phyloP scores from a whole-genome alignment of 2,888 invertebrate genomes.

The Aproaerema taeniolella region DNA sequence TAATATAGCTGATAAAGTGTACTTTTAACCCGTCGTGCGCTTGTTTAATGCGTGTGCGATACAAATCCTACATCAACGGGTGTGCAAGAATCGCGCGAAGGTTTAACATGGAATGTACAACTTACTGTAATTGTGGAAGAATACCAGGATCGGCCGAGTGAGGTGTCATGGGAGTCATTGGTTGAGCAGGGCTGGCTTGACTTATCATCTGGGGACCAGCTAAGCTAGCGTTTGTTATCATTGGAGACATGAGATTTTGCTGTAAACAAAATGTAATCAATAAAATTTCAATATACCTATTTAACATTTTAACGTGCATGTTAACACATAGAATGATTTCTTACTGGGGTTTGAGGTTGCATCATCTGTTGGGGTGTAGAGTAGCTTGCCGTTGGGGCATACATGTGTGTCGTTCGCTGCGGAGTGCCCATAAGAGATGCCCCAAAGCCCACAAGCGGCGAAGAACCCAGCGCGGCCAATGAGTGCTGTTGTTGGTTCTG shows the following conservation, averaged over 20 bases:
- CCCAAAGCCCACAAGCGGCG: slow-evolving; percentile 79
- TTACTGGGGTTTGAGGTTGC: slow-evolving; percentile 93
- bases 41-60: too few relatives aligned
- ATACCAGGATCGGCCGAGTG: slow-evolving; percentile 96
- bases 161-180: slow-evolving; percentile 94
- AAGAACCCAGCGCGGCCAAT: slow-evolving; percentile 76
- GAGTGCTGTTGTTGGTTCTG: slow-evolving; percentile 79
- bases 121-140: slow-evolving; percentile 93
- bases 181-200: slow-evolving; percentile 82
- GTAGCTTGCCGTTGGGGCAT: slow-evolving; percentile 86
- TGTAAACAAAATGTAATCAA: slow-evolving; percentile 50
- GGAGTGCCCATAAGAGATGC: slow-evolving; percentile 81
- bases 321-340: neutral
- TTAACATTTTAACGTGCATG: too few relatives aligned
- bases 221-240: slow-evolving; percentile 79
- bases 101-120: too few relatives aligned
- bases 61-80: too few relatives aligned
- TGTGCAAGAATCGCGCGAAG: too few relatives aligned
- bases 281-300: slow-evolving; percentile 12
- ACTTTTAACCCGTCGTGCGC: too few relatives aligned
- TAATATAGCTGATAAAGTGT: too few relatives aligned
- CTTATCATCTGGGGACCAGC: slow-evolving; percentile 79
- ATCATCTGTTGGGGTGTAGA: slow-evolving; percentile 90
- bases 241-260: slow-evolving; percentile 92
- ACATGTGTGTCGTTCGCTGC: slow-evolving; percentile 85